phyloP scores from a whole-genome alignment of 2,888 invertebrate genomes.

The Tiliacea aurago region DNA sequence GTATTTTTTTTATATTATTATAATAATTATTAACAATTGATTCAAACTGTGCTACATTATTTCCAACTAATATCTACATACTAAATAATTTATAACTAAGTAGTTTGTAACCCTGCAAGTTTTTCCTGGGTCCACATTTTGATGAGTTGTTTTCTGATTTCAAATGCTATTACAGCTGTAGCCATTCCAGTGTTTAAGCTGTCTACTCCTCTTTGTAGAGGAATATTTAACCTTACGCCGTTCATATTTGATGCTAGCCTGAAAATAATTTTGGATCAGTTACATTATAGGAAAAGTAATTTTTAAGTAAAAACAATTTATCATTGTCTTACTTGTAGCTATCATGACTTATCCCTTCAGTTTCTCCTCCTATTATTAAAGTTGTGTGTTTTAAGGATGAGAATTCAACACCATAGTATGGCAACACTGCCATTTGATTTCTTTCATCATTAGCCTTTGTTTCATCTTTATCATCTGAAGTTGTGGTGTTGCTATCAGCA shows the following conservation, averaged over 20 bases:
- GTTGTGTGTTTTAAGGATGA: constrained; percentile 89
- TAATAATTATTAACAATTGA: constrained; percentile 30
- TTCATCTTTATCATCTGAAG: constrained; percentile 63
- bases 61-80: constrained; percentile 30
- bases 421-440: constrained; percentile 87
- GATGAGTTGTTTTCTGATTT: constrained; percentile 93
- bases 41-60: constrained; percentile 36
- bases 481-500: constrained; percentile 92
- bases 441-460: constrained; percentile 55
- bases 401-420: constrained; percentile 92
- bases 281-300: not conserved
- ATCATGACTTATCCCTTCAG: constrained; percentile 95
- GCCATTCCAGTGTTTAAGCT: constrained; percentile 97
- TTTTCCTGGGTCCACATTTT: constrained; percentile 78
- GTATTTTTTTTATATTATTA: not conserved
- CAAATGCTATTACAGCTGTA: constrained; percentile 95
- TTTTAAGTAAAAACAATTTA: not conserved
- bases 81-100: constrained; percentile 54
- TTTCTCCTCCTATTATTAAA: constrained; percentile 97
- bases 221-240: constrained; percentile 94
- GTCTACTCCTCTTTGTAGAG: constrained; percentile 94
- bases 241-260: constrained; percentile 90
- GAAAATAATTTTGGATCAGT: constrained; percentile 49
- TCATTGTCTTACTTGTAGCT: constrained; percentile 90
- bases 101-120: constrained; percentile 67